Evolutionary conservation across 2,797 vertebrate genomes (phyloP), one percentile per base, ranked within the genome.

Genomic region (Synanceia verrucosa): DNA sequence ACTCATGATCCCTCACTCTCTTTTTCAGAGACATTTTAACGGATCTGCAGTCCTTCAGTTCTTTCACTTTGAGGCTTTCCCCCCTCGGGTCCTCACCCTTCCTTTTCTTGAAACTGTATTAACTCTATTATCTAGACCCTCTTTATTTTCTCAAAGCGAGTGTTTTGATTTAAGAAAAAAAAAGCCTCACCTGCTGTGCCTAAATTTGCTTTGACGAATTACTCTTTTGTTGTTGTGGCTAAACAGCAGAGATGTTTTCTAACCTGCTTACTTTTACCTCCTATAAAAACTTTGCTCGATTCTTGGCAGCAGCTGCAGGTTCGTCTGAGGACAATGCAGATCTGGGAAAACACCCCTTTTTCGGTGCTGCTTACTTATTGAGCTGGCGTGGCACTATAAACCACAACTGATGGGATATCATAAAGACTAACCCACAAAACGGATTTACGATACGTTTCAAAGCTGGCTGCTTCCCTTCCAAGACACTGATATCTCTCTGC

Each of bases 301-400:
- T 91, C 86, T 90, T 94, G 93, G 93, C 93, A 93, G 87, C n/a
- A 11, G 34, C 6, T 48, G 16, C 39, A 19, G 86, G 94, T 94
- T 94, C 93, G 91, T 85, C 78, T 76, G 86, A 92, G 94, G 94
- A 94, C 93, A 92, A 87, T 77, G 77, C 82, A 84, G 90, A 90
- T 89, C 91, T 91, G 88, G 89, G 91, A 93, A 91, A 91, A 87
- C 74, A 88, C 81, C 76, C 74, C 33, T 65, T 83, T 83, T 84
- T 86, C 85, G 80, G 81, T 83, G 79, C 81, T 78, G 84, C 90
- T 90, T 92, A 82, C 83, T 92, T 90, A 88, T 91, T 89, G 81
- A 88, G 82, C 67, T 91, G 89, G 92, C 87, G 24, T 33, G 3
- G 19, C 56, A 92, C 91, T 91, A 94, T 84, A 88, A 90, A 82